Conservation (phyloP, 2,113 vertebrate genomes). For the Sinosuthora webbiana region DNA sequence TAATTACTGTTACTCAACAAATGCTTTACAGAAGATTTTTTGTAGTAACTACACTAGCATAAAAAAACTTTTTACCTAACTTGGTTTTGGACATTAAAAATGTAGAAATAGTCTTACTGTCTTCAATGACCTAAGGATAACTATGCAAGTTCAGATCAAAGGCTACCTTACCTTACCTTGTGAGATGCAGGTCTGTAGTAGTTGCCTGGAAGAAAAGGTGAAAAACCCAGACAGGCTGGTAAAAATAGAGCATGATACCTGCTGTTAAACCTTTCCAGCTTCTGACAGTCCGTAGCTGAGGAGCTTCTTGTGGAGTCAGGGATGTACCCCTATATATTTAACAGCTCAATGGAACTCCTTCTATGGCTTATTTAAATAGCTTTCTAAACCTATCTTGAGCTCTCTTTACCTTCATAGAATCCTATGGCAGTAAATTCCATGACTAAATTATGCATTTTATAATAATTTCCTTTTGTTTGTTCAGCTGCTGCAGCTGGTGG, state of each 20-base stretch:
- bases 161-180: not conserved
- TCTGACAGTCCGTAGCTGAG: not conserved
- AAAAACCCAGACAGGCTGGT: not conserved
- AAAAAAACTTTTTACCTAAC: not conserved
- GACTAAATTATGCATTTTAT: not conserved
- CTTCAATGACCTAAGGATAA: not conserved
- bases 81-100: not conserved
- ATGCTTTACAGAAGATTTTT: not conserved
- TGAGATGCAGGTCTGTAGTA: not conserved
- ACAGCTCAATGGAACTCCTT: not conserved
- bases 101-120: not conserved
- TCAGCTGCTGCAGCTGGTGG: not conserved
- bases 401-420: not conserved
- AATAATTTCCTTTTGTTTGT: not conserved
- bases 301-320: not conserved
- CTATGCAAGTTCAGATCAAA: not conserved
- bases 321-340: not conserved
- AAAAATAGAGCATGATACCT: not conserved
- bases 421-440: not conserved
- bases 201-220: not conserved
- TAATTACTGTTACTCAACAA: not conserved
- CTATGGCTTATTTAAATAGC: not conserved
- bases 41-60: not conserved
- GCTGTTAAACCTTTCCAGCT: not conserved
- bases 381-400: not conserved